Base-by-base conservation (phyloP, 2,888 invertebrate species). In the Thymelicus lineola region DNA sequence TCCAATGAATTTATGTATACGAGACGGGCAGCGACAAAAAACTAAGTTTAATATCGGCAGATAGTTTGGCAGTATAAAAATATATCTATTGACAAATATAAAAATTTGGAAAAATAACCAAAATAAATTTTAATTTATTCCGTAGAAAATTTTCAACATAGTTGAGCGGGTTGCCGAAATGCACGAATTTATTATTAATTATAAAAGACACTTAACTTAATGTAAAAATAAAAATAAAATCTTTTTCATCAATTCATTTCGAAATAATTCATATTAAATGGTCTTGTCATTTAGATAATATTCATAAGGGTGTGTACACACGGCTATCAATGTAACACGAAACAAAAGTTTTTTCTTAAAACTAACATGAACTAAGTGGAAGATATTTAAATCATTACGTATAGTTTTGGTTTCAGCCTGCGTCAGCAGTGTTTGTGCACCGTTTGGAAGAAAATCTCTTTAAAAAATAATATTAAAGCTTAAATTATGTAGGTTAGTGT, bases 311-410 rank as follows among this genome's bases (percentile, higher is more conserved):
- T 62, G 60, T 42, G 9, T 67, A 46, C 35, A 62, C 61, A 68
- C 68, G 61, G 67, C 67, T 67, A 61, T 62, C 20, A 20, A 53
- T 68, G 46, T 76, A 77, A 81, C 77, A 74, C 76, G 73, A 75
- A 79, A 80, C 77, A 79, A 78, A 75, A 82, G 79, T 76, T 81
- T 85, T 87, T 86, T 80, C 68, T 68, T 68, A 77, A 81, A 82
- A 83, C 89, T 88, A 83, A 69, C 75, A 81, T 75, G 78, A 89
- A 89, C 80, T 77, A 85, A 83, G 82, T 87, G 88, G 88, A 89
- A 90, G 87, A 86, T 82, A 75, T 78, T 71, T 80, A 79, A 80
- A 82, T 80, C 68, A 77, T 83, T 85, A 85, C 75, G 57, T 57
- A 76, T 76, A 72, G 82, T 81, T 89, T 89, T 88, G 86, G 89